Base-by-base conservation (phyloP, 2,113 vertebrate species). In the Cricetomys ansorgei region DNA sequence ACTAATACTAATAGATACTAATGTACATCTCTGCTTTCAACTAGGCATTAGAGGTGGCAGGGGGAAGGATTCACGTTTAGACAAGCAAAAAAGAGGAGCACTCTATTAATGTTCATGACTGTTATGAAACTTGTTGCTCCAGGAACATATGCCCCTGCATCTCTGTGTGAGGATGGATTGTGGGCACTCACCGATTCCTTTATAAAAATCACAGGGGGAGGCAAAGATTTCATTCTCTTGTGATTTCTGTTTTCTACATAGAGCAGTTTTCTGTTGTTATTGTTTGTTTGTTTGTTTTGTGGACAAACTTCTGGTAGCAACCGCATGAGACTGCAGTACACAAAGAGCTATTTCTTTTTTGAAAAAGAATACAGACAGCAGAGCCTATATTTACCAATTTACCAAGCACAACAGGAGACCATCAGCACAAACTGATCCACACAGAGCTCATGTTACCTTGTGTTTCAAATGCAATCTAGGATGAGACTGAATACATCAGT, bases 381-480 rank as follows among this genome's bases (percentile, higher is more conserved):
- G 75, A 91, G 34, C 43, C n/a, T n/a, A n/a, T n/a, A n/a, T n/a
- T n/a, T n/a, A n/a, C n/a, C n/a, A n/a, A n/a, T 97, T 94, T 80
- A 59, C 89, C 34, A 80, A 76, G 53, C 50, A 69, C 3, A 88
- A 76, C 69, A 92, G n/a, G 34, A 75, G 9, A 48, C 37, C 73
- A 76, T 94, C 65, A 80, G 8, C 27, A 53, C 59, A 85, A 91
- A 88, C 0, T 53, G 77, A 77, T 72, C 65, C 19, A 48, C 37
- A 69, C 16, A 80, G 5, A 15, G 43, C 45, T 89, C 59, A 2
- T 72, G 40, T 89, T 88, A 89, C 64, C 45, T 95, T 62, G 75
- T 7, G 40, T 27, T 92, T 96, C 65, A 50, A 40, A 88, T 88
- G 70, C 88, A 91, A 77, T 93, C 86, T 89, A 81, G 64, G 64